These are phyloP conservation scores for Euura saliciscinereae DNA, from an alignment of 1,140 invertebrate species.

Conservation along the genomic window DNA sequence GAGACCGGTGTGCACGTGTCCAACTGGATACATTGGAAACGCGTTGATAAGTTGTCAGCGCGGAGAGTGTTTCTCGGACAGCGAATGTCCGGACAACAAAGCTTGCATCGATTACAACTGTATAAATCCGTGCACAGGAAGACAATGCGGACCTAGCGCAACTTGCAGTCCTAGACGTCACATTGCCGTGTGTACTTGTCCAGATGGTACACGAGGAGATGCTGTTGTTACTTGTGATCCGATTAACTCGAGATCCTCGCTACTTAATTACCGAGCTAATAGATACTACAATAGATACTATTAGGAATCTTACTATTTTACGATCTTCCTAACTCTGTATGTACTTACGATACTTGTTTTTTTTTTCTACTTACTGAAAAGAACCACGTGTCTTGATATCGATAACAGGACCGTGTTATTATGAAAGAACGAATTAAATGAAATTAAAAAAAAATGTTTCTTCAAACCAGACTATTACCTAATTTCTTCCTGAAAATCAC, in stretches of 20 bases:
- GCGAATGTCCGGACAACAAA: constrained; percentile 72
- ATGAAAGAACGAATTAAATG: no score
- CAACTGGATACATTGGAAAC: constrained; percentile 80
- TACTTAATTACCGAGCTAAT: constrained; percentile 25
- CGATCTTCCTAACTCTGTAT: no score
- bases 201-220: constrained; percentile 81
- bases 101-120: constrained; percentile 78
- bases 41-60: constrained; percentile 73
- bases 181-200: constrained; percentile 84
- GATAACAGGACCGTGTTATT: no score
- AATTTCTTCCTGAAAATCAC: no score
- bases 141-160: constrained; percentile 68
- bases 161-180: constrained; percentile 76
- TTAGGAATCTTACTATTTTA: constrained; percentile 3
- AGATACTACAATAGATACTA: constrained; percentile 23
- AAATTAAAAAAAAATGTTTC: no score
- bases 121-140: constrained; percentile 75
- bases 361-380: no score
- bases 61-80: constrained; percentile 77
- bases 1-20: constrained; percentile 82
- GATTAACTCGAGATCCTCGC: constrained; percentile 32
- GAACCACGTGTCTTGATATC: no score
- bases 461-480: no score
- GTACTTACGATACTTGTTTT: no score
- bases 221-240: constrained; percentile 63